phyloP scores from a whole-genome alignment of 2,888 invertebrate species.

The Diarsia rubi region DNA sequence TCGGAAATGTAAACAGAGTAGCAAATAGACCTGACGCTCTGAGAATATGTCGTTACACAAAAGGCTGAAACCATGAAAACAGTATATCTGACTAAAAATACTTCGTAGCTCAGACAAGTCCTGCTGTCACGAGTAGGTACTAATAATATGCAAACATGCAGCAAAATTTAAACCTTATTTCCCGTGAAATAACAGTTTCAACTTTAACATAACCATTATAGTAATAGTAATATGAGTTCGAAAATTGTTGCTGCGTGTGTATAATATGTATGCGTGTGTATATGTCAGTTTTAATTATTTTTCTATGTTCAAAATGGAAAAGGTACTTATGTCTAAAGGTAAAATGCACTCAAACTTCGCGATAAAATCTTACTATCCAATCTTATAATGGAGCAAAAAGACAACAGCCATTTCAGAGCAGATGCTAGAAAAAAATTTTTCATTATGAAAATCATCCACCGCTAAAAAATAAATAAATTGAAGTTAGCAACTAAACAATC shows the following conservation, averaged over 20 bases:
- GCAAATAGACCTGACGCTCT: constrained; percentile 26
- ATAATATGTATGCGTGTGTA: no score
- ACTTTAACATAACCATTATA: no score
- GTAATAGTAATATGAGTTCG: no score
- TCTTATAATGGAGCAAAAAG: not conserved
- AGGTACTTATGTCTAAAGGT: no score
- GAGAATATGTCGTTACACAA: constrained; percentile 37
- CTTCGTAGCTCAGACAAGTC: not conserved
- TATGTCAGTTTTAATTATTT: no score
- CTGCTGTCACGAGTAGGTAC: no score
- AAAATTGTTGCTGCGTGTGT: no score
- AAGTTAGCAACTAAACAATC: not conserved
- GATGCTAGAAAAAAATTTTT: no score
- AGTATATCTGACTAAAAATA: constrained; percentile 9
- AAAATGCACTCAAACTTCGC: not conserved
- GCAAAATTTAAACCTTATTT: no score
- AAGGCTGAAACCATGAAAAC: constrained; percentile 1
- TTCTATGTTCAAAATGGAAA: no score
- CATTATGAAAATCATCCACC: not conserved
- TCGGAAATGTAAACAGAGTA: constrained; percentile 28
- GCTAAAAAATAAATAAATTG: not conserved
- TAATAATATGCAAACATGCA: no score
- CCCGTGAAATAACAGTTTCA: no score
- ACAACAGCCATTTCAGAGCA: not conserved
- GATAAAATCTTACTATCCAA: not conserved